Base-by-base conservation (phyloP, 2,888 invertebrate genomes). In the Agrochola lota region DNA sequence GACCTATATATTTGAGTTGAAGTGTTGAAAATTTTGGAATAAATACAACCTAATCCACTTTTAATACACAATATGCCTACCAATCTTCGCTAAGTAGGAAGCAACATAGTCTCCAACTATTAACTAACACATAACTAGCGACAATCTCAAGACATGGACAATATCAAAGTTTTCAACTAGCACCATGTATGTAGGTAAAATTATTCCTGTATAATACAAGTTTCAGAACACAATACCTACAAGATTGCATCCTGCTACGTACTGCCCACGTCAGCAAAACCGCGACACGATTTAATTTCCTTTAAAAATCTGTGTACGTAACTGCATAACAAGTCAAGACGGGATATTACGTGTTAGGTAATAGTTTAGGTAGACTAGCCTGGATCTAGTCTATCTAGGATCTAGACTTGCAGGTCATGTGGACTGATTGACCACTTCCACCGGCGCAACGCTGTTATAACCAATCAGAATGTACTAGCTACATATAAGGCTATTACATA, bases 391-490 rank as follows among this genome's bases (percentile, higher is more conserved):
- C 90, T 92, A 92, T 90, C 92, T 93, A 93, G 93, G 92, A 94
- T 93, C 94, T 94, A 95, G 93, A 93, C 91, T 92, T 94, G 91
- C 94, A 92, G 94, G 94, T 94, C 94, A 95, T 92, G 91, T 92
- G 91, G 93, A 91, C 93, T 96, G 96, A 96, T 96, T 95, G 96
- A 92, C 93, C 92, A 95, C 93, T 94, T 96, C 96, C 96, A 95
- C 91, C 88, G 81, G 89, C 89, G 89, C 91, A 91, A 85, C 89
- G 90, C 81, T 90, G 87, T 92, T 92, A 91, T 85, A 79, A 76
- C 84, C 91, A 92, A 94, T 92, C 90, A 90, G 87, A 71, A 77
- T 79, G 71, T 74, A 67, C 66, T 62, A 46, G 67, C 26, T 78
- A 76, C 40, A n/a, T 60, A n/a, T 66, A 26, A 17, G 15, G 6